A percentile compares a stretch with the other conserved stretches of the same genome.
phyloP scores from a whole-genome alignment of 2,888 invertebrate species.

The Lasioglossum pauxillum region DNA sequence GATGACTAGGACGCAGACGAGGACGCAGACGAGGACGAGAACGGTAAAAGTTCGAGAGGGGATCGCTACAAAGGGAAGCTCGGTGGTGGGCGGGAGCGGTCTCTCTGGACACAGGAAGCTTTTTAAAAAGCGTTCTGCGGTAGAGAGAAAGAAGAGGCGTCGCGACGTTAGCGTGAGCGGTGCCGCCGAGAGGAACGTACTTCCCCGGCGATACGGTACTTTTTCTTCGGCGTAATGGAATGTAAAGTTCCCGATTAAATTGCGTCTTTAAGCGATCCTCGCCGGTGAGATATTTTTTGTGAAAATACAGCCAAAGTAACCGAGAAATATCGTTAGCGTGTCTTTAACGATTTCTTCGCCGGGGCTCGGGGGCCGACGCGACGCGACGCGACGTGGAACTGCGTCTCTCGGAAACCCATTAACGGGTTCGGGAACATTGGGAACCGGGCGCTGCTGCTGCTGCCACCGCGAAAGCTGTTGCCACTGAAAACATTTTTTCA shows the following conservation, averaged over 20 bases:
- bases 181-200: slow-evolving; percentile 28
- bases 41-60: slow-evolving; percentile 11
- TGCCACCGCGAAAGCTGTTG: slow-evolving; percentile 9
- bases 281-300: slow-evolving; percentile 51
- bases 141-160: not conserved
- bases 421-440: slow-evolving; percentile 3
- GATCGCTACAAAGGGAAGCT: slow-evolving; percentile 37
- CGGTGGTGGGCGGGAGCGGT: not conserved
- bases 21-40: no score
- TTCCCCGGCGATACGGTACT: slow-evolving; percentile 38
- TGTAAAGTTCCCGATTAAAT: slow-evolving; percentile 60
- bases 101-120: slow-evolving; percentile 43
- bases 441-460: not conserved
- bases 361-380: not conserved
- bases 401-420: slow-evolving; percentile 29
- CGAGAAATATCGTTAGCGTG: slow-evolving; percentile 52
- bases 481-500: slow-evolving; percentile 28
- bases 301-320: slow-evolving; percentile 52
- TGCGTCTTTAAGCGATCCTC: slow-evolving; percentile 59
- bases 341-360: slow-evolving; percentile 26
- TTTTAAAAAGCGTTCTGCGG: slow-evolving; percentile 44
- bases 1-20: slow-evolving; percentile 5
- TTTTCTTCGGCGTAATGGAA: slow-evolving; percentile 52
- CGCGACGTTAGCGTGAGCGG: not conserved
- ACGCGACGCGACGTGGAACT: not conserved